phyloP scores from a whole-genome alignment of 1,140 invertebrate species.

The Monochamus saltuarius region DNA sequence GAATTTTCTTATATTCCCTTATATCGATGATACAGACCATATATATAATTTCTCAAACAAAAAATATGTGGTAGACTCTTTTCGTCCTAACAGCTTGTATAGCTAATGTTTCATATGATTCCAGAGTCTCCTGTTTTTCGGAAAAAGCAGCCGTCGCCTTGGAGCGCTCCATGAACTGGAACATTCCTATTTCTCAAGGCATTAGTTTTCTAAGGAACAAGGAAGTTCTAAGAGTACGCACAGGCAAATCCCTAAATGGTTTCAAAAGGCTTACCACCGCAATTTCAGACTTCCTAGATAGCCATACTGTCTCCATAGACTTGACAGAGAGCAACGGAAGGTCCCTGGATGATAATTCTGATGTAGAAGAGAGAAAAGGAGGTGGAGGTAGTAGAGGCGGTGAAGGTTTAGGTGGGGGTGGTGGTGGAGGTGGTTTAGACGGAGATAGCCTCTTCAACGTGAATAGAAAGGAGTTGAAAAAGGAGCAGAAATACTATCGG shows the following conservation, averaged over 20 bases:
- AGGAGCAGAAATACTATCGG: slow-evolving; percentile 41
- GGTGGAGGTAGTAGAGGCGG: slow-evolving; percentile 12
- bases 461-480: slow-evolving; percentile 35
- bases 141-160: slow-evolving; percentile 37
- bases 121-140: slow-evolving; percentile 36
- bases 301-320: slow-evolving; percentile 42
- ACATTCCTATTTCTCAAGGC: slow-evolving; percentile 41
- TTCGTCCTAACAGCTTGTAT: neutral
- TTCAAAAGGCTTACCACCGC: slow-evolving; percentile 30
- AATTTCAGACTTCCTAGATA: slow-evolving; percentile 39
- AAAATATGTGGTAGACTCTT: neutral
- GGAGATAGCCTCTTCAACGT: slow-evolving; percentile 28
- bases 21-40: neutral
- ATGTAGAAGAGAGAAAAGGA: neutral
- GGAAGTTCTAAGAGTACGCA: slow-evolving; percentile 19
- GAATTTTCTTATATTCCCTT: too few relatives aligned
- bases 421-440: slow-evolving; percentile 13
- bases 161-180: slow-evolving; percentile 40
- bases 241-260: slow-evolving; percentile 29
- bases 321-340: slow-evolving; percentile 25
- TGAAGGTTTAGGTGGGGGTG: slow-evolving; percentile 8
- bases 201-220: slow-evolving; percentile 37
- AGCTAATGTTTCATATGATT: neutral
- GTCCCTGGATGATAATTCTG: slow-evolving; percentile 1
- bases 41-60: neutral